phyloP scores from a whole-genome alignment of 2,113 vertebrate species.

The Notarius lentiginosus region DNA sequence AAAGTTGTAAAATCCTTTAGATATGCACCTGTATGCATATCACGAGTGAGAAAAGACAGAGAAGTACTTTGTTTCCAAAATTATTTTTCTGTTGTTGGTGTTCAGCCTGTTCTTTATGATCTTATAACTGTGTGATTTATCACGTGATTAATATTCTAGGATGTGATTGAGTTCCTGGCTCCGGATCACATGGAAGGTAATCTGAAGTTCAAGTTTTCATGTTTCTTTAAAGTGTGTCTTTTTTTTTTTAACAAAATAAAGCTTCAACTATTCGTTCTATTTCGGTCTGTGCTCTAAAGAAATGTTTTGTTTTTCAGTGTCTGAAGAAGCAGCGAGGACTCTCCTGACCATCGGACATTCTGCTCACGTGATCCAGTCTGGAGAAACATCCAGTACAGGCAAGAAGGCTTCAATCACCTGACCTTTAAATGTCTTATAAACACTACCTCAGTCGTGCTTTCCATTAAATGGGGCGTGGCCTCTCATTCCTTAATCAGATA shows the following conservation, averaged over 20 bases:
- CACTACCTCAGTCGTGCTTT: background rate
- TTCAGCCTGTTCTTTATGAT: background rate
- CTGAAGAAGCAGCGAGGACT: slow-evolving; percentile 85
- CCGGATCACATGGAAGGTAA: slow-evolving; percentile 78
- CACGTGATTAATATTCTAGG: slow-evolving; percentile 68
- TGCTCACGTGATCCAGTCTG: slow-evolving; percentile 52
- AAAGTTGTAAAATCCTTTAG: background rate
- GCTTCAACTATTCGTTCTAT: background rate
- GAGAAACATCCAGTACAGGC: slow-evolving; percentile 22
- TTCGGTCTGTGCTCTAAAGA: background rate
- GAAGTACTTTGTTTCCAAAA: background rate
- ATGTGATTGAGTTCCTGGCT: slow-evolving; percentile 71
- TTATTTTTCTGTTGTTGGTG: background rate
- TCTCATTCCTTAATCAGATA: background rate
- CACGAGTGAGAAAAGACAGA: background rate
- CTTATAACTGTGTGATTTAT: background rate
- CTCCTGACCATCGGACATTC: slow-evolving; percentile 85
- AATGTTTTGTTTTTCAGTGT: slow-evolving; percentile 62
- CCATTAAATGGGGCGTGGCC: background rate
- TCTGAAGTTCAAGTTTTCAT: background rate
- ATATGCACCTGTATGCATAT: background rate
- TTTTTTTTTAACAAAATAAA: background rate
- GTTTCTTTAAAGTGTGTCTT: background rate
- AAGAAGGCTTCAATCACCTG: slow-evolving; percentile 9
- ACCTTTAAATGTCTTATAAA: background rate